Evolutionary conservation across 2,888 invertebrate species (phyloP), one percentile per base, ranked within the genome.

Genomic region (Steinernema carpocapsae): DNA sequence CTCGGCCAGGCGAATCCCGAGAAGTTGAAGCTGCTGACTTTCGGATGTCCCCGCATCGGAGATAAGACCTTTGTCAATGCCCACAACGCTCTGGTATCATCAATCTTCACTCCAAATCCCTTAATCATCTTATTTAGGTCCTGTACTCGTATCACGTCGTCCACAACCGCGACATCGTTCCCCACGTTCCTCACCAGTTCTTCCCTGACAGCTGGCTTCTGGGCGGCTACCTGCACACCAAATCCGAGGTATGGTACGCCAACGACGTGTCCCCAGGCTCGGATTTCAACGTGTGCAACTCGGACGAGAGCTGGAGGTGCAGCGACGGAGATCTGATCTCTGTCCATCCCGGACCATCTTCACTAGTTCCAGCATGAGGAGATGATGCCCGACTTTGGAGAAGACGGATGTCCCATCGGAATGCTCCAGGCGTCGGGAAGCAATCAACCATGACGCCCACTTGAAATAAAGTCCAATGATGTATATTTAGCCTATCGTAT

Each of bases 21-120:
- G 75, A 59, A 19, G 12, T 42, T 32, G 19, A 79, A 79, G 72
- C 70, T 84, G 52, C 72, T 81, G 52, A 85, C 84, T n/a, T 82
- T 81, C 64, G 84, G 84, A 17, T 82, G 84, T 72, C 84, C 84
- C 19, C 74, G 84, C 42, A 83, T 82, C 2, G 85, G 85, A 43
- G 78, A 82, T 72, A 74, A 74, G 22, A 74, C 71, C 12, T 84
- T 74, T 48, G 82, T 83, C 14, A 74, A 73, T 24, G 79, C 78
- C 1, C 80, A 82, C 59, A 81, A 82, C 72, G 32, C 10, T 17
- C 4, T 10, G 37, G 37, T 37, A 37, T 3, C 10, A 6, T 10
- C 37, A 3, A 37, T 3, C 10, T 10, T 37, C 37, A n/a, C 19
- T 3, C 2, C 3, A 6, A 3, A 14, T 4, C 7, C 1, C 43